These are phyloP conservation scores for Leptocoma aspasia DNA, from an alignment of 2,113 vertebrate genomes.

Conservation along the genomic window DNA sequence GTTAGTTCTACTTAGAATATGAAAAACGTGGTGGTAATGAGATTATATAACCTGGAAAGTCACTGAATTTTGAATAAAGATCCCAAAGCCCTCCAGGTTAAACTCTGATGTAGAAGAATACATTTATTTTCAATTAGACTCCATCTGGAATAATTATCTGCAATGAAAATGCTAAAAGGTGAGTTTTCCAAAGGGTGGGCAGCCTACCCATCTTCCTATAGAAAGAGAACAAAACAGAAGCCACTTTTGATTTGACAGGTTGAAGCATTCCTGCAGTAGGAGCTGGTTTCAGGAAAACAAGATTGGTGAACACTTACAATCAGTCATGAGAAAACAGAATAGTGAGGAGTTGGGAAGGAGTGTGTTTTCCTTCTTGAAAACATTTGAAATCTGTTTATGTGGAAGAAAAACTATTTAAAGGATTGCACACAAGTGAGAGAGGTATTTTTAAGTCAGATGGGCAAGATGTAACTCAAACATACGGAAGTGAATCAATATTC, in stretches of 20 bases:
- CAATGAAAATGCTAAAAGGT: background rate
- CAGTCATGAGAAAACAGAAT: background rate
- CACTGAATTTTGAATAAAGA: background rate
- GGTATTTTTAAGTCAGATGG: background rate
- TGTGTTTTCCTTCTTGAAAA: background rate
- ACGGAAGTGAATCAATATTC: background rate
- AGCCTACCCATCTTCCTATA: background rate
- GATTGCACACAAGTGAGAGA: background rate
- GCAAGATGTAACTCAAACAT: background rate
- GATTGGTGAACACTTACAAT: background rate
- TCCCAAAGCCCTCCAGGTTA: background rate
- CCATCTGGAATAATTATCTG: background rate
- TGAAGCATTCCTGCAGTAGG: background rate
- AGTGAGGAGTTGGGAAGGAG: background rate
- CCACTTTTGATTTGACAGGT: background rate
- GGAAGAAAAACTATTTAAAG: background rate
- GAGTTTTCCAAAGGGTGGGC: background rate
- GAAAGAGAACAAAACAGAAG: background rate
- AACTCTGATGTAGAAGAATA: background rate
- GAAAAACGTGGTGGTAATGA: background rate
- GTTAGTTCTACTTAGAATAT: background rate
- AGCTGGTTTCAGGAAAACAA: background rate
- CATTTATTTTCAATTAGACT: background rate
- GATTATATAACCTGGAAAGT: background rate
- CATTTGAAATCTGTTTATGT: background rate